Evolutionary conservation across 2,113 vertebrate genomes (phyloP).

Genomic region (Myxocyprinus asiaticus): DNA sequence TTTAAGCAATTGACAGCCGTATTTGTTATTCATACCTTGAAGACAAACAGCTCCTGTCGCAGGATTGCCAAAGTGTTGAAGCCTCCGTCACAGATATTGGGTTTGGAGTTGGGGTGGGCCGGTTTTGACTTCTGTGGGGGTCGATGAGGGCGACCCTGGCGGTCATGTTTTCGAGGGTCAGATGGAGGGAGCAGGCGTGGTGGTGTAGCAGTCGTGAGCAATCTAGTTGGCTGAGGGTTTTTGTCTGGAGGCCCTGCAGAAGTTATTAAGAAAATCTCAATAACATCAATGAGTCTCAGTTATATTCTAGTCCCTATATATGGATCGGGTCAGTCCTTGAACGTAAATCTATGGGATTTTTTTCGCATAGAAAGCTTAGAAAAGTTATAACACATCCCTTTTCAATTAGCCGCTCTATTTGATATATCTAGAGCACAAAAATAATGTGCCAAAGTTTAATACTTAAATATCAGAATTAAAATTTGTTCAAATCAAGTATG

Average conservation of each 20-base stretch:
- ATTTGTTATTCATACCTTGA: slow-evolving; percentile 82
- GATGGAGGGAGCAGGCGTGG: slow-evolving; percentile 88
- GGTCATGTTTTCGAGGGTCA: slow-evolving; percentile 90
- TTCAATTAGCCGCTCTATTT: too few species aligned
- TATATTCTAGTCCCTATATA: too few species aligned
- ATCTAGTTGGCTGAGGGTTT: slow-evolving; percentile 90
- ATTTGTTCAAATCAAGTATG: too few species aligned
- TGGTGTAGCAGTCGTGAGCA: slow-evolving; percentile 91
- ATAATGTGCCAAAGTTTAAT: too few species aligned
- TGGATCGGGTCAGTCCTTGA: too few species aligned
- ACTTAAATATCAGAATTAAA: too few species aligned
- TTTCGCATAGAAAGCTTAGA: too few species aligned
- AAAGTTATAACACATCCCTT: too few species aligned
- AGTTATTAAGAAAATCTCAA: slow-evolving; percentile 41
- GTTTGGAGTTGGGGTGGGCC: slow-evolving; percentile 90
- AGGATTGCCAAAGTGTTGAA: slow-evolving; percentile 98
- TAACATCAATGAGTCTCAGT: too few species aligned
- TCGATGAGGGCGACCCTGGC: slow-evolving; percentile 87
- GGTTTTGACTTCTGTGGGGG: slow-evolving; percentile 90
- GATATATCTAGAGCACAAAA: too few species aligned
- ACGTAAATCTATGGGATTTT: too few species aligned
- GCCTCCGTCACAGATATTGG: slow-evolving; percentile 97
- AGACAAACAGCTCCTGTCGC: slow-evolving; percentile 96
- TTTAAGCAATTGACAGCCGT: not conserved
- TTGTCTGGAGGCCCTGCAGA: slow-evolving; percentile 93